phyloP scores from a whole-genome alignment of 30 jellyfish, hydroid and myxozoan species.

The Chironex yamaguchii region DNA sequence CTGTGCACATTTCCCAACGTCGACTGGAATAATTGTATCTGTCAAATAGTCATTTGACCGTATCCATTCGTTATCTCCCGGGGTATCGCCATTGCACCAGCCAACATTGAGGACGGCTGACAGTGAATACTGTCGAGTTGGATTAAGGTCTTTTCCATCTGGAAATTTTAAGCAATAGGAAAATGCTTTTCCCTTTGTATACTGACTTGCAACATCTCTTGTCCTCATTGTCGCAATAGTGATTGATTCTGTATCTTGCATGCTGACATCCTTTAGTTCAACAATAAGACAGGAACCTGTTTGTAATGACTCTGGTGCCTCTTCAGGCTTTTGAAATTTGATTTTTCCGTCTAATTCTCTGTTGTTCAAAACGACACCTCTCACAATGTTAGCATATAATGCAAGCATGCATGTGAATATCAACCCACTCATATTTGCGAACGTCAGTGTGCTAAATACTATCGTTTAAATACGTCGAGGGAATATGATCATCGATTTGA shows the following conservation, averaged over 20 bases:
- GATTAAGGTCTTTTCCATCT: neutral
- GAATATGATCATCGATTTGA: no score
- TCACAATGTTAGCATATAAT: no score
- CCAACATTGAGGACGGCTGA: neutral
- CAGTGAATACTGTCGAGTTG: neutral
- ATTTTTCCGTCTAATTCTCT: neutral
- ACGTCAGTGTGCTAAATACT: no score
- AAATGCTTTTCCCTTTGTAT: neutral
- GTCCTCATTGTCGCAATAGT: neutral
- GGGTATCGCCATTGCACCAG: neutral
- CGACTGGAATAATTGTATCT: neutral
- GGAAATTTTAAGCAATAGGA: neutral
- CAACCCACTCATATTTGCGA: no score
- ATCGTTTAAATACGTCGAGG: no score
- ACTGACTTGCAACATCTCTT: neutral
- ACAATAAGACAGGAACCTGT: neutral
- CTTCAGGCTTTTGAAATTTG: neutral
- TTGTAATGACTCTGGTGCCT: neutral
- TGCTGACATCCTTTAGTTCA: neutral
- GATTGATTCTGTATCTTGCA: neutral
- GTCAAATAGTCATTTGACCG: neutral
- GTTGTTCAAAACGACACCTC: no score
- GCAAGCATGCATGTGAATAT: no score
- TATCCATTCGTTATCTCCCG: neutral
- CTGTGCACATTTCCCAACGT: neutral